phyloP scores from a whole-genome alignment of 92 coral and sea anemone genomes.

The Virgularia gustaviana region DNA sequence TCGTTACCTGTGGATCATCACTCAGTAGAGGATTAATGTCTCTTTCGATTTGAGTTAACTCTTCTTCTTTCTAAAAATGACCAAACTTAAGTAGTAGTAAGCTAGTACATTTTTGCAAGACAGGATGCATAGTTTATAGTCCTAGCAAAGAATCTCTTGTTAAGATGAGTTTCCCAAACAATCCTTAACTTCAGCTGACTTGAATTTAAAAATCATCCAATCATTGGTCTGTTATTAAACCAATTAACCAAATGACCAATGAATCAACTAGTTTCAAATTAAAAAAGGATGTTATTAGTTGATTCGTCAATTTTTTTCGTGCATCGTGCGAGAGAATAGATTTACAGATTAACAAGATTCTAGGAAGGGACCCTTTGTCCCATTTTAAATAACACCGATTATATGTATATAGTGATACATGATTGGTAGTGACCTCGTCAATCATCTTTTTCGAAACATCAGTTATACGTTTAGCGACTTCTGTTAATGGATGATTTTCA shows the following conservation, averaged over 20 bases:
- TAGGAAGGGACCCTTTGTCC: too few relatives aligned
- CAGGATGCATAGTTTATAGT: too few relatives aligned
- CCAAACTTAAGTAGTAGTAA: background rate
- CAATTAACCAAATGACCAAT: too few relatives aligned
- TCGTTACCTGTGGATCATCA: slow-evolving; percentile 85
- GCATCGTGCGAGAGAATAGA: background rate
- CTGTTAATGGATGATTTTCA: slow-evolving; percentile 77
- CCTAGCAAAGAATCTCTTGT: too few relatives aligned
- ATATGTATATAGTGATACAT: background rate
- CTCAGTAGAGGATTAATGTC: slow-evolving; percentile 97
- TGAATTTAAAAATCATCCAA: too few relatives aligned
- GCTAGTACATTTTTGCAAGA: background rate
- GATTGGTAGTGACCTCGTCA: slow-evolving; percentile 87
- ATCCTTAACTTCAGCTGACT: too few relatives aligned
- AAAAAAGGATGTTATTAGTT: too few relatives aligned
- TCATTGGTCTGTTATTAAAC: too few relatives aligned
- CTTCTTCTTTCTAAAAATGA: slow-evolving; percentile 80
- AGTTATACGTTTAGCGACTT: slow-evolving; percentile 78
- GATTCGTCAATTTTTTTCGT: too few relatives aligned
- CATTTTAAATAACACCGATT: too few relatives aligned
- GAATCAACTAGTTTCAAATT: too few relatives aligned
- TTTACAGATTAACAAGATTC: background rate
- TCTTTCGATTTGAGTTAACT: slow-evolving; percentile 81
- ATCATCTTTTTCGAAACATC: slow-evolving; percentile 73
- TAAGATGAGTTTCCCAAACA: too few relatives aligned